These are phyloP conservation scores for Probaryconus sp. DNA, from an alignment of 1,140 invertebrate genomes.

Conservation along the genomic window DNA sequence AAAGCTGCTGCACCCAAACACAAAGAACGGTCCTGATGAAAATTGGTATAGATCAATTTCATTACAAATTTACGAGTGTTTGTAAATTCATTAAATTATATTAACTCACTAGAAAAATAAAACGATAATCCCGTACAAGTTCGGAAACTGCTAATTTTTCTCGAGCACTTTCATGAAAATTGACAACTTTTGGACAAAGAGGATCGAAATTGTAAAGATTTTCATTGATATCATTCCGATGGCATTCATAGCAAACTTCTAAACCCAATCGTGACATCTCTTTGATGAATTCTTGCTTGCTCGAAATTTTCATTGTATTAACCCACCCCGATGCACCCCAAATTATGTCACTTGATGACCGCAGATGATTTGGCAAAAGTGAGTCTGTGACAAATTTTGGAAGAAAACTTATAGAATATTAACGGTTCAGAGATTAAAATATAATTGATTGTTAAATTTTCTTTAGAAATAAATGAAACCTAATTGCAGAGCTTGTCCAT, in stretches of 20 bases:
- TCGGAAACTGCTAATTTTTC: constrained; percentile 79
- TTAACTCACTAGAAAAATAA: constrained; percentile 81
- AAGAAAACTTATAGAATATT: too few species aligned
- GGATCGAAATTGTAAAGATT: constrained; percentile 78
- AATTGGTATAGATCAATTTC: constrained; percentile 22
- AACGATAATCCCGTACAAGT: constrained; percentile 80
- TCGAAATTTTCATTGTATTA: constrained; percentile 81
- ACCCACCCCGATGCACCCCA: constrained; percentile 84
- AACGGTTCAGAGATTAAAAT: constrained; percentile 18
- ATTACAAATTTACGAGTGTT: constrained; percentile 1
- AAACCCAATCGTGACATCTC: constrained; percentile 71
- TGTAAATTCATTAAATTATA: not conserved
- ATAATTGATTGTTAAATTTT: constrained; percentile 15
- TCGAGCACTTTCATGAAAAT: constrained; percentile 81
- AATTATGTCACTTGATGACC: constrained; percentile 80
- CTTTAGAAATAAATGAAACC: constrained; percentile 62
- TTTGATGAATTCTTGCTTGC: constrained; percentile 62
- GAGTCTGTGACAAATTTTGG: constrained; percentile 78
- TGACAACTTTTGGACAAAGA: constrained; percentile 85
- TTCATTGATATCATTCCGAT: constrained; percentile 55
- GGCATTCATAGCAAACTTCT: constrained; percentile 37
- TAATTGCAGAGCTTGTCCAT: constrained; percentile 80
- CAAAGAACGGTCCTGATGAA: constrained; percentile 84
- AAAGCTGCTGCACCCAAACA: constrained; percentile 86
- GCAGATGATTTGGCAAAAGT: constrained; percentile 83